A percentile compares a stretch with the other conserved stretches of the same genome.
These are phyloP conservation scores for Mergus octosetaceus DNA, from an alignment of 2,797 vertebrate genomes.

Conservation along the genomic window DNA sequence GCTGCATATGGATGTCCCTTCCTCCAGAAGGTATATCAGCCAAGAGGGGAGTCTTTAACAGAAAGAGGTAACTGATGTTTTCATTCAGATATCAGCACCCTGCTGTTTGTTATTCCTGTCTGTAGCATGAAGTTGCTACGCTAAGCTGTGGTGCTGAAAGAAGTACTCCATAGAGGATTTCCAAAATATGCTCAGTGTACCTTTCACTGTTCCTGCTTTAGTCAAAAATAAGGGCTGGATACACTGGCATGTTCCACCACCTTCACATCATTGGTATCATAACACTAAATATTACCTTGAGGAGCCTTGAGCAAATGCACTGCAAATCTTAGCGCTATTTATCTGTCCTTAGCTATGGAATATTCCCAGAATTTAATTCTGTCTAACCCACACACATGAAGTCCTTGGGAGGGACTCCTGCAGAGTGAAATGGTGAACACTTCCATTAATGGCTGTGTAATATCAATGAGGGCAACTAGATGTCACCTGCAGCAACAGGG, in stretches of 20 bases:
- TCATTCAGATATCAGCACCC: neutral
- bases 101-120: neutral
- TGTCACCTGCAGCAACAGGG: neutral
- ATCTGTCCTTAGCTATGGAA: neutral
- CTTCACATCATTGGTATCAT: accelerated
- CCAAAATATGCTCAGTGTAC: neutral
- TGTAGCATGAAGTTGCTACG: neutral
- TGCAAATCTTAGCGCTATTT: neutral
- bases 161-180: neutral
- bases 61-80: neutral
- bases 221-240: neutral
- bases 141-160: neutral
- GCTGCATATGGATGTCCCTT: neutral
- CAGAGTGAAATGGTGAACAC: neutral
- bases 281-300: neutral
- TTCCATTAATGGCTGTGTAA: neutral
- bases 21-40: neutral
- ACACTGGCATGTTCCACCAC: neutral
- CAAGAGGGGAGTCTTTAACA: neutral
- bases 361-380: neutral
- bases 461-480: neutral
- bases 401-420: neutral
- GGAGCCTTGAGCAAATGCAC: neutral
- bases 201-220: neutral
- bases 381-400: accelerated